phyloP scores from a whole-genome alignment of 2,113 vertebrate species.

The Chaenocephalus aceratus region DNA sequence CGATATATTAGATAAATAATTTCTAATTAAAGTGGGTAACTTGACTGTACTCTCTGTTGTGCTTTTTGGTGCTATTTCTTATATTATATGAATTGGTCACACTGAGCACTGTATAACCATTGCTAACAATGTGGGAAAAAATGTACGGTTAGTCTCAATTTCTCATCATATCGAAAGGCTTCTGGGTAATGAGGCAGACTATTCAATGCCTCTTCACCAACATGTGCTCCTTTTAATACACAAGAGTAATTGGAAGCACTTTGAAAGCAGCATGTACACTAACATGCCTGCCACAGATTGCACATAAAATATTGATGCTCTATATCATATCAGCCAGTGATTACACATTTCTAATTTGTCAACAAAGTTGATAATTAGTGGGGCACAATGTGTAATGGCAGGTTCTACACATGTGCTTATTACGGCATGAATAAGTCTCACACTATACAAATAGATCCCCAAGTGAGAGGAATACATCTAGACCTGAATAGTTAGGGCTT shows the following conservation, averaged over 20 bases:
- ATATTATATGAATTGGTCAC: not conserved
- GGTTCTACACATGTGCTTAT: conserved; percentile 10
- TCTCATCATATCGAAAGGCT: not conserved
- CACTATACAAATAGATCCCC: conserved; percentile 33
- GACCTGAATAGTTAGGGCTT: conserved; percentile 29
- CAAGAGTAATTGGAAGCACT: conserved; percentile 26
- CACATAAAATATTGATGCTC: conserved; percentile 45
- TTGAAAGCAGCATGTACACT: conserved; percentile 34
- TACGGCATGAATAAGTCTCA: conserved; percentile 22
- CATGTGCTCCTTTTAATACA: conserved; percentile 30
- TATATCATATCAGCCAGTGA: conserved; percentile 8
- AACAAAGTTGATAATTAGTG: conserved; percentile 27
- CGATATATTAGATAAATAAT: too few species aligned
- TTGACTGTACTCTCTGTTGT: not conserved
- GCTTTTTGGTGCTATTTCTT: conserved; percentile 8
- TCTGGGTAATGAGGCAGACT: conserved; percentile 22
- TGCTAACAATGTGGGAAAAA: conserved; percentile 3
- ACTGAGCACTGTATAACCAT: not conserved
- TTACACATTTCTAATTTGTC: conserved; percentile 41
- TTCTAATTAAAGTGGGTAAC: too few species aligned
- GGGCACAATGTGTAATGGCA: not conserved
- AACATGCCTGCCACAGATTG: conserved; percentile 35
- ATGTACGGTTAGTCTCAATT: conserved; percentile 17
- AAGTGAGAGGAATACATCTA: conserved; percentile 29
- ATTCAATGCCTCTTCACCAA: conserved; percentile 13